Evolutionary conservation across 2,113 vertebrate genomes (phyloP), one percentile per base, ranked within the genome.

Genomic region (Menidia beryllina): DNA sequence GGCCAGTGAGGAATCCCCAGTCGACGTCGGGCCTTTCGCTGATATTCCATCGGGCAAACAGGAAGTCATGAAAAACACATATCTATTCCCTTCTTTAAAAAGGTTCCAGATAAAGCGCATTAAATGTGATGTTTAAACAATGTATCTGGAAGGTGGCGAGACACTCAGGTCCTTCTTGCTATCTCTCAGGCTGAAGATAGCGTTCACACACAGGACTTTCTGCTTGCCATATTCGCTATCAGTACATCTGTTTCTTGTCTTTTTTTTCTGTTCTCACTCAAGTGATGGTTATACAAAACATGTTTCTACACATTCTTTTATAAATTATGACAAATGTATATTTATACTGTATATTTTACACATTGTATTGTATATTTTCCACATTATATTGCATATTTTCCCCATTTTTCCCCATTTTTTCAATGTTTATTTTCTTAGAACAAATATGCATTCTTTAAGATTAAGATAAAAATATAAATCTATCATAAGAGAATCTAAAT

Each of bases 61-160:
- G n/a, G 26, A 34, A 74, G 75, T 77, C 63, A 60, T 51, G 69
- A 74, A 79, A 69, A 74, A 68, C 55, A 85, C 60, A 55, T 88
- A 91, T 88, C 85, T 76, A 58, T 82, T 24, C 53, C 48, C 76
- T 45, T 81, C 88, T 83, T n/a, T 85, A 88, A 88, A 91, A 90
- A 88, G 90, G 84, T 71, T 83, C 43, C 20, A 83, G 90, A 92
- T 91, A 91, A 87, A 74, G 73, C 77, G 85, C 72, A 90, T 91
- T 90, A 88, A 91, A 87, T 67, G 83, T 88, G 82, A 84, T 88
- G 82, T 93, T 91, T 90, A 86, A 90, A 88, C 75, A 84, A 82
- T 72, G 83, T 89, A 79, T 83, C 75, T 67, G 78, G 87, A 90
- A 80, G 27, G n/a, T 60, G 48, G 48, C 14, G 58, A 79, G 87